Base-by-base conservation (phyloP, 2,113 vertebrate genomes). In the Pantherophis guttatus region DNA sequence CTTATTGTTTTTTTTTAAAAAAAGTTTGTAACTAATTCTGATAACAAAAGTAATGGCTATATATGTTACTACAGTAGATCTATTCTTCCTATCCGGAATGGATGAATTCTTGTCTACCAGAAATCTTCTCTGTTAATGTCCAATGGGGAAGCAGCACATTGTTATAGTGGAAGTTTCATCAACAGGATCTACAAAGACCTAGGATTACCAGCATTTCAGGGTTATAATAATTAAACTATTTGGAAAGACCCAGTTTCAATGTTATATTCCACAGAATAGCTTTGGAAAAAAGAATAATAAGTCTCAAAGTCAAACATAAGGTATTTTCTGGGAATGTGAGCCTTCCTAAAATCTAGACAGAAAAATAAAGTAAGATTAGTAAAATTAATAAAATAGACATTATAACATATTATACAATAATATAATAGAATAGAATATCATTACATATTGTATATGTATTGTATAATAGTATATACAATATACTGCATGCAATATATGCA, bases 291-390 rank as follows among this genome's bases (percentile, higher is more conserved):
- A 62, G 5, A 55, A n/a, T n/a, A 52, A 87, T 21, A 17, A 8
- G 26, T n/a, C n/a, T 95, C 91, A 4, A 0, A 92, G 88, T 81
- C 93, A 94, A 91, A 89, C 92, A 24, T 39, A 90, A 44, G 57
- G 87, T 91, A 55, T 81, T 87, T 50, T 89, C 86, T 86, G 10
- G 62, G 88, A 39, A 39, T 55, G 91, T 87, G 17, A 62, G 21
- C 33, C 53, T 91, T 89, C 86, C 86, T 94, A 91, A 93, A 93
- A 91, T 9, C 57, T 23, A 33, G 44, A 53, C 24, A 11, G 8
- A 29, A 48, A 65, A 55, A 81, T 6, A 29, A 92, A 21, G 70
- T 3, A 57, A 85, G 13, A 23, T 88, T 33, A 90, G 23, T 86
- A 62, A 89, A 44, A 81, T 24, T 29, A 33, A 85, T 88, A 21